Evolutionary conservation across 2,888 invertebrate species (phyloP).

Genomic region (Saturnia japonica): DNA sequence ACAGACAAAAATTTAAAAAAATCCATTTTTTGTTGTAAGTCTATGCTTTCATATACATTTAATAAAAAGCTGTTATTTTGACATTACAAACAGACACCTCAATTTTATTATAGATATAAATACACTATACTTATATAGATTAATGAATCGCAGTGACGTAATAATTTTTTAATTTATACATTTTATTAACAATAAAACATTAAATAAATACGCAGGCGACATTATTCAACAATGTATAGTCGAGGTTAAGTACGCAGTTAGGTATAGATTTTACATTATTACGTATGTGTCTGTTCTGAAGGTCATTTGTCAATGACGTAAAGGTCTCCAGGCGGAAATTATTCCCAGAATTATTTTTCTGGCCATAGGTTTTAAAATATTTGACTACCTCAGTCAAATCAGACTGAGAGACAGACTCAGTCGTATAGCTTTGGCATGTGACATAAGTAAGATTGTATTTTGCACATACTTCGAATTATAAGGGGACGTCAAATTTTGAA

Average conservation of each 20-base stretch:
- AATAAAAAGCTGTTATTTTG: too few species aligned
- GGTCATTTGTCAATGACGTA: slow-evolving; percentile 42
- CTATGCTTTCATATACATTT: too few species aligned
- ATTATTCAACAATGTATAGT: neutral
- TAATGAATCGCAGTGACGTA: neutral
- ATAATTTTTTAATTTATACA: neutral
- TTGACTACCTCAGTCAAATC: neutral
- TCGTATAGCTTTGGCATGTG: neutral
- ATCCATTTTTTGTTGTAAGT: too few species aligned
- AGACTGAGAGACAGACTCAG: too few species aligned
- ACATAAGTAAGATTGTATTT: neutral
- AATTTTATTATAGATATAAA: too few species aligned
- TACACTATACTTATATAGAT: neutral
- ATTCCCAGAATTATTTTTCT: slow-evolving; percentile 33
- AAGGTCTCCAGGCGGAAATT: slow-evolving; percentile 33
- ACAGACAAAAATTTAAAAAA: too few species aligned
- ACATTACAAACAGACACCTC: too few species aligned
- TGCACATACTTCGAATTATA: neutral
- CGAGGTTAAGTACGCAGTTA: neutral
- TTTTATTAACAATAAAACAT: neutral
- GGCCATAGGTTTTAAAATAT: slow-evolving; percentile 16
- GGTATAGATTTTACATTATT: neutral
- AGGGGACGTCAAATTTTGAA: too few species aligned
- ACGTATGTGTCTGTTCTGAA: slow-evolving; percentile 31
- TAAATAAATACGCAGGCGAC: neutral